These are phyloP conservation scores for Falco columbarius DNA, from an alignment of 2,797 vertebrate species.

Conservation along the genomic window DNA sequence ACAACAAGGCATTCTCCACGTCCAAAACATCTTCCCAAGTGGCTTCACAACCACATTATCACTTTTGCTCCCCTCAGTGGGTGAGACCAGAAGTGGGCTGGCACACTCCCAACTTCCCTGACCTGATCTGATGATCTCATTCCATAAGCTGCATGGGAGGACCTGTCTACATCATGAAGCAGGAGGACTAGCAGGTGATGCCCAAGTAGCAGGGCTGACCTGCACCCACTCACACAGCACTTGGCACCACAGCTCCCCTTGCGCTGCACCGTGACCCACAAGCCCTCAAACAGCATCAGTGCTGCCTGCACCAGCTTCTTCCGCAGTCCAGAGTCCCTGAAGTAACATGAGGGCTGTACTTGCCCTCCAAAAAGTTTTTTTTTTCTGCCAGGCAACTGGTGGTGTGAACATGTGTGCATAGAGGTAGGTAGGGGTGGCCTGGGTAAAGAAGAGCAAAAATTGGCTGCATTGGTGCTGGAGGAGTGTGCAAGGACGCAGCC, in stretches of 20 bases:
- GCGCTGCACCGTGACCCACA: too few species aligned
- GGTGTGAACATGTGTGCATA: fast-evolving
- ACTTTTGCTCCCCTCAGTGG: neutral
- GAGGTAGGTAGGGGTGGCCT: neutral
- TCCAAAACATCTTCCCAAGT: neutral
- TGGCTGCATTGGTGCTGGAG: neutral
- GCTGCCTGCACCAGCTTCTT: neutral
- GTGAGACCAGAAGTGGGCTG: neutral
- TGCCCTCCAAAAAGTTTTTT: neutral
- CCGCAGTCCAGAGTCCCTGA: neutral
- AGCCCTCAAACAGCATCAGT: neutral
- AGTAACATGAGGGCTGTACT: neutral
- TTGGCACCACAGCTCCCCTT: neutral
- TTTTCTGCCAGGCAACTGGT: neutral
- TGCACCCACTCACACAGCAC: neutral
- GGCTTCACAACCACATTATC: neutral
- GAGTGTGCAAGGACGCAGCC: neutral
- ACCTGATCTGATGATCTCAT: neutral
- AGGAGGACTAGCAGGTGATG: neutral
- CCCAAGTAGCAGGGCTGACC: neutral
- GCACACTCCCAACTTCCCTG: fast-evolving
- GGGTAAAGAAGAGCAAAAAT: neutral
- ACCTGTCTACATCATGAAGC: neutral
- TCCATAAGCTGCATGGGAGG: neutral
- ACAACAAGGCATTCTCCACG: neutral